Percentiles rank a stretch among this genome's conserved stretches.
Evolutionary conservation across 2,113 vertebrate species (phyloP).

Genomic region (Triplophysa siluroides): DNA sequence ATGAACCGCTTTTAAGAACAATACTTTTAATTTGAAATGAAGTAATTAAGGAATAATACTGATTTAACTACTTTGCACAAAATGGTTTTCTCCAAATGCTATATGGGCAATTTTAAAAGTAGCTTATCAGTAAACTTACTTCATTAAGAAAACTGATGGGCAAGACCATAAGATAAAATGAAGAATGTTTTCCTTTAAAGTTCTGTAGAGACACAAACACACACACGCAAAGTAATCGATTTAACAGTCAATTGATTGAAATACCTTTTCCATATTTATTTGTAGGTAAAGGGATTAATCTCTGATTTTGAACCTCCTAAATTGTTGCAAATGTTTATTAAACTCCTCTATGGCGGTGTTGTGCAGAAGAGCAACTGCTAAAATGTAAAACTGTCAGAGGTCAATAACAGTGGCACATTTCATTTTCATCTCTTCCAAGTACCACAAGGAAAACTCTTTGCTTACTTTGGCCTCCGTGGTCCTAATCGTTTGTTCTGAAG

Average conservation of each 20-base stretch:
- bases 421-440: no score
- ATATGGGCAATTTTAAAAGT: neutral
- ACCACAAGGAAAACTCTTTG: neutral
- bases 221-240: no score
- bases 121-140: conserved; percentile 9
- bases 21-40: neutral
- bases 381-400: no score
- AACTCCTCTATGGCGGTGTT: no score
- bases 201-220: conserved; percentile 30
- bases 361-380: no score
- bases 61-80: neutral
- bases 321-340: no score
- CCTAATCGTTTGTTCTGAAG: conserved; percentile 1
- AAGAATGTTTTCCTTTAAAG: neutral
- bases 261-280: no score
- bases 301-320: no score
- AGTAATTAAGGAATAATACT: no score
- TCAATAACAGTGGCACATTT: no score
- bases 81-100: neutral
- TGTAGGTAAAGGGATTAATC: no score
- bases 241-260: no score
- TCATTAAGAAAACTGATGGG: conserved; percentile 40
- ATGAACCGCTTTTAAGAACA: neutral
- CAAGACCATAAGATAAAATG: conserved; percentile 21
- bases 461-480: conserved; percentile 35